Percentiles rank a stretch among this genome's conserved stretches.
phyloP scores from a whole-genome alignment of 2,797 vertebrate species.

The Coranthus polyacanthus region DNA sequence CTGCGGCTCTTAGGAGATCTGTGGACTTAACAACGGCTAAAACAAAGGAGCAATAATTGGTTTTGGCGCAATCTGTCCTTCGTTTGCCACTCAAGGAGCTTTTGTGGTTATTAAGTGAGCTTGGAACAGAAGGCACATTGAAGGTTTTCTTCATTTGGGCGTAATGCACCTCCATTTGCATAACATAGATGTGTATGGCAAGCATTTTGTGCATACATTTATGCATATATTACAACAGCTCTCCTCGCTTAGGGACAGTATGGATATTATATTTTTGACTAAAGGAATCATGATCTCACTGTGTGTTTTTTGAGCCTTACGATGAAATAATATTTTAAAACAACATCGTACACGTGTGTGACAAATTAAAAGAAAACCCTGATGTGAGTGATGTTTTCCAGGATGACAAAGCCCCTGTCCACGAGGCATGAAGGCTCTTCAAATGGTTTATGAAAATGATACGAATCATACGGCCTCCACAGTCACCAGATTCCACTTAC shows the following conservation, averaged over 20 bases:
- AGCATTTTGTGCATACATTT: conserved; percentile 53
- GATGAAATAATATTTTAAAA: too few relatives aligned
- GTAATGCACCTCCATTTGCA: conserved; percentile 72
- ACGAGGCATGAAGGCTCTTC: too few relatives aligned
- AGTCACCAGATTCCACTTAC: too few relatives aligned
- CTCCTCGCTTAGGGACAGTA: conserved; percentile 11
- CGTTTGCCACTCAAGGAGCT: conserved; percentile 78
- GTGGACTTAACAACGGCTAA: conserved; percentile 83
- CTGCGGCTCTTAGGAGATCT: conserved; percentile 81
- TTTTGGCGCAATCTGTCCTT: conserved; percentile 87
- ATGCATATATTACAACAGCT: conserved; percentile 47
- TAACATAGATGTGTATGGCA: conserved; percentile 68
- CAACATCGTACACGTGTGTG: too few relatives aligned
- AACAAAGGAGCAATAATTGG: conserved; percentile 87
- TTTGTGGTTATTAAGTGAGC: conserved; percentile 78
- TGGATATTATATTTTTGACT: conserved; percentile 2
- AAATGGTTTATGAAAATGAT: too few relatives aligned
- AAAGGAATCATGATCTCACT: not conserved
- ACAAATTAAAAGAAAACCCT: too few relatives aligned
- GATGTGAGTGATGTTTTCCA: too few relatives aligned
- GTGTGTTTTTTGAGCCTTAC: too few relatives aligned
- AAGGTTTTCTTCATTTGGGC: conserved; percentile 73
- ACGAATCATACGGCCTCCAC: too few relatives aligned
- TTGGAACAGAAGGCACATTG: conserved; percentile 79
- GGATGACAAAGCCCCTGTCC: too few relatives aligned